Percentiles rank a stretch among this genome's conserved stretches.
Conservation (phyloP, 2,888 invertebrate genomes). For the Trichacis sp. region DNA sequence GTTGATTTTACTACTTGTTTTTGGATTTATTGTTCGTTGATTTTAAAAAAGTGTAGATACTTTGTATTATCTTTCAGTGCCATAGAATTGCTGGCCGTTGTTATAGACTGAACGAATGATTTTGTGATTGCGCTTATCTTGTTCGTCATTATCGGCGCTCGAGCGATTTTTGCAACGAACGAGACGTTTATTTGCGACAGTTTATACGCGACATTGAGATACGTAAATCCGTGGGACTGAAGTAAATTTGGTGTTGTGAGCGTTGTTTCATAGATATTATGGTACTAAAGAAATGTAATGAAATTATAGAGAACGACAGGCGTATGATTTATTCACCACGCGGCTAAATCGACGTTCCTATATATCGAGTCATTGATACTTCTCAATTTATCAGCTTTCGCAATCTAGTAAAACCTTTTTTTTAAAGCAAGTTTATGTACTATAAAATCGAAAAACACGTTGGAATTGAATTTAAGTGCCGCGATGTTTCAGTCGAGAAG, state of each 20-base stretch:
- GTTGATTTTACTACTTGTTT: neutral
- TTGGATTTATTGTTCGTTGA: neutral
- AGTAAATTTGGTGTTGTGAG: neutral
- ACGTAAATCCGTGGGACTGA: neutral
- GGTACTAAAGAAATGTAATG: neutral
- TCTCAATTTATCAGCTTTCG: neutral
- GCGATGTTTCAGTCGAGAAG: neutral
- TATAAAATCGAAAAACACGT: neutral
- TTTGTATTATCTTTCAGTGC: constrained; percentile 14
- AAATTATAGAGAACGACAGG: neutral
- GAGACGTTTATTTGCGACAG: neutral
- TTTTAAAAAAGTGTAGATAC: neutral
- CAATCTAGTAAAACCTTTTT: neutral
- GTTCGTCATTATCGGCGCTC: neutral
- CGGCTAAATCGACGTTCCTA: neutral
- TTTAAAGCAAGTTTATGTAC: neutral
- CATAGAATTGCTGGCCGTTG: constrained; percentile 10
- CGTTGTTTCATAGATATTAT: neutral
- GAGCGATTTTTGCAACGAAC: neutral
- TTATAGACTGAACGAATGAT: neutral
- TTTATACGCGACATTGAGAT: neutral
- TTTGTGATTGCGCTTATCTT: neutral
- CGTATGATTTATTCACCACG: neutral
- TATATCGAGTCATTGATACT: neutral
- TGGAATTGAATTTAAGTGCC: neutral